A percentile compares a stretch with the other conserved stretches of the same genome.
Conservation (phyloP, 2,888 invertebrate genomes). For the Tenthredo mesomela region DNA sequence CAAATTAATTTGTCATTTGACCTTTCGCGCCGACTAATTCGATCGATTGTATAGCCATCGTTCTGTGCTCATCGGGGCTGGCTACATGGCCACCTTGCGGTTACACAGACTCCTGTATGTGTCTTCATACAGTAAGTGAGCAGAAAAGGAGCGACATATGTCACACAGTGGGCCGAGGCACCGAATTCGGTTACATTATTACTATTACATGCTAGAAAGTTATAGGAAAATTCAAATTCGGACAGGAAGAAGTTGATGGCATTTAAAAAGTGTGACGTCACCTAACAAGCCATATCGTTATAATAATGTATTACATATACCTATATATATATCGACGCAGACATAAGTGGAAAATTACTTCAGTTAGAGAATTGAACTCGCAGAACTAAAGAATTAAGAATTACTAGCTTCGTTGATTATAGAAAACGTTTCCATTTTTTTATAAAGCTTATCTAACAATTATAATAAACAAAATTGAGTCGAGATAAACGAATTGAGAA, state of each 20-base stretch:
- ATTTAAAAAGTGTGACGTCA: neutral
- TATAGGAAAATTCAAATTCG: neutral
- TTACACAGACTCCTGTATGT: neutral
- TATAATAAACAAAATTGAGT: neutral
- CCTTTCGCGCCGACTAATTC: conserved; percentile 68
- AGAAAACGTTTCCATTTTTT: no score
- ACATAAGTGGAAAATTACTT: neutral
- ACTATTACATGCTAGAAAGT: neutral
- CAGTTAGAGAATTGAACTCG: neutral
- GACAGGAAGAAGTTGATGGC: neutral
- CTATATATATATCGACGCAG: neutral
- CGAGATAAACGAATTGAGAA: neutral
- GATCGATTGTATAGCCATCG: conserved; percentile 66
- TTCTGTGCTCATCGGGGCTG: neutral
- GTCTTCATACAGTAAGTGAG: neutral
- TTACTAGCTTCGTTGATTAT: no score
- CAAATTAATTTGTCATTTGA: conserved; percentile 69
- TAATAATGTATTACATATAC: neutral
- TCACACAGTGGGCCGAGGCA: neutral
- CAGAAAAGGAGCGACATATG: neutral
- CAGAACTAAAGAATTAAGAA: neutral
- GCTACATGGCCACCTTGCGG: neutral
- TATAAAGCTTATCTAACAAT: neutral
- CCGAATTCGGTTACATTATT: neutral
- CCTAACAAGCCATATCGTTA: neutral